A percentile compares a stretch with the other conserved stretches of the same genome.
These are phyloP conservation scores for Platysteira castanea DNA, from an alignment of 2,113 vertebrate species.

Conservation along the genomic window DNA sequence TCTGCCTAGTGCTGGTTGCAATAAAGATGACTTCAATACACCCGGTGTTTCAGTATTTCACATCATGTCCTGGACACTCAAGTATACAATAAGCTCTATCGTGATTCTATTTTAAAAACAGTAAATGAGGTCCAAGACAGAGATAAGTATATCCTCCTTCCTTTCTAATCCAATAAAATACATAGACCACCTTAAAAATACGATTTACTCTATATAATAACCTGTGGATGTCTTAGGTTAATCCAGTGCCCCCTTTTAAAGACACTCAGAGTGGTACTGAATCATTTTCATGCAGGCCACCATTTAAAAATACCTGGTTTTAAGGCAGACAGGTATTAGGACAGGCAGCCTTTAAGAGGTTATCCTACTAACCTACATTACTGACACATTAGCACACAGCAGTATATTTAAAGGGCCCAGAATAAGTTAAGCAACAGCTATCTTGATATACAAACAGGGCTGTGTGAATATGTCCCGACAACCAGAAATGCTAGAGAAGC, in stretches of 20 bases:
- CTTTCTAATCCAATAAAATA: not conserved
- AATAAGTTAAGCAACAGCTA: not conserved
- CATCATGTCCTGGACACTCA: not conserved
- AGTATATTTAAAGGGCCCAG: not conserved
- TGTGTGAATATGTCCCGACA: slow-evolving; percentile 1
- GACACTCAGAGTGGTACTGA: not conserved
- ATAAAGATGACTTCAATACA: rapidly evolving
- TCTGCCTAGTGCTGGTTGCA: not conserved
- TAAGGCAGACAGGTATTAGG: not conserved
- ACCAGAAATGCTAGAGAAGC: slow-evolving; percentile 44
- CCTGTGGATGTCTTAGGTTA: not conserved
- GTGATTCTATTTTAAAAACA: not conserved
- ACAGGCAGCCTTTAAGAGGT: not conserved
- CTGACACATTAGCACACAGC: not conserved
- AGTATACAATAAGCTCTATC: not conserved
- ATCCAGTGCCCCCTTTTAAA: not conserved
- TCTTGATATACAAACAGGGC: slow-evolving; percentile 2
- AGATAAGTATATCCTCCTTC: not conserved
- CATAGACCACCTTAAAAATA: not conserved
- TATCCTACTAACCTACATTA: slow-evolving; percentile 58
- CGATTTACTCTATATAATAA: not conserved
- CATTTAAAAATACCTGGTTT: not conserved
- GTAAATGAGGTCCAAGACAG: not conserved
- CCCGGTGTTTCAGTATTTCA: rapidly evolving
- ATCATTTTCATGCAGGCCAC: not conserved